phyloP scores from a whole-genome alignment of 2,113 vertebrate genomes.

The Coturnix japonica region DNA sequence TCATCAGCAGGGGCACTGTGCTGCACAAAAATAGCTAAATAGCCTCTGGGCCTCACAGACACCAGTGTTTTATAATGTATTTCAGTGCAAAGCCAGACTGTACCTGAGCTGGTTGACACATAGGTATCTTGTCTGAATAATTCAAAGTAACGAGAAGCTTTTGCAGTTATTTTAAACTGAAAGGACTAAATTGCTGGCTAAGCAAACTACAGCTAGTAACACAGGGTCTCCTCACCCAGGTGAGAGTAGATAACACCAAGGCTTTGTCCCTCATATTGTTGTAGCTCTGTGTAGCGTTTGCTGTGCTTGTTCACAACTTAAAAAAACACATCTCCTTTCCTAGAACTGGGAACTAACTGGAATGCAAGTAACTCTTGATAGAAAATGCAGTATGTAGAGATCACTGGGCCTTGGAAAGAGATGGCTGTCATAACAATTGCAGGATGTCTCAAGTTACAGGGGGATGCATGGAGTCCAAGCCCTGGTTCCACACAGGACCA shows the following conservation, averaged over 20 bases:
- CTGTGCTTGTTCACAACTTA: accelerated
- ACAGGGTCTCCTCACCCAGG: background rate
- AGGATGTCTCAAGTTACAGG: background rate
- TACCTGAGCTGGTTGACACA: background rate
- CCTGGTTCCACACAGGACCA: background rate
- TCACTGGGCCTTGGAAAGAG: background rate
- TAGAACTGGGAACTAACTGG: background rate
- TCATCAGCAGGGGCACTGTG: background rate
- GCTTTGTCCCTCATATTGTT: background rate
- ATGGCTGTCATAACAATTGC: background rate
- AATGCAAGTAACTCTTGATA: background rate
- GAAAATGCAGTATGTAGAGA: background rate
- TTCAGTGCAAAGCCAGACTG: background rate
- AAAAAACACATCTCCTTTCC: background rate
- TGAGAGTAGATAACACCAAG: background rate
- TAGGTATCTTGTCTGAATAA: background rate
- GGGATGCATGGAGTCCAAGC: background rate
- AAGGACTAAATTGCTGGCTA: background rate
- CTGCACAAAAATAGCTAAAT: background rate
- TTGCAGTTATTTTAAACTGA: background rate
- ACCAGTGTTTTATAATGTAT: background rate
- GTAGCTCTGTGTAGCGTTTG: background rate
- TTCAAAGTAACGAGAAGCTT: background rate
- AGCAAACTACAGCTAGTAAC: background rate
- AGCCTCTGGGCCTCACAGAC: background rate